Percentiles rank a stretch among this genome's conserved stretches.
These are phyloP conservation scores for Lepidostoma basale DNA, from an alignment of 1,140 invertebrate genomes.

Conservation along the genomic window DNA sequence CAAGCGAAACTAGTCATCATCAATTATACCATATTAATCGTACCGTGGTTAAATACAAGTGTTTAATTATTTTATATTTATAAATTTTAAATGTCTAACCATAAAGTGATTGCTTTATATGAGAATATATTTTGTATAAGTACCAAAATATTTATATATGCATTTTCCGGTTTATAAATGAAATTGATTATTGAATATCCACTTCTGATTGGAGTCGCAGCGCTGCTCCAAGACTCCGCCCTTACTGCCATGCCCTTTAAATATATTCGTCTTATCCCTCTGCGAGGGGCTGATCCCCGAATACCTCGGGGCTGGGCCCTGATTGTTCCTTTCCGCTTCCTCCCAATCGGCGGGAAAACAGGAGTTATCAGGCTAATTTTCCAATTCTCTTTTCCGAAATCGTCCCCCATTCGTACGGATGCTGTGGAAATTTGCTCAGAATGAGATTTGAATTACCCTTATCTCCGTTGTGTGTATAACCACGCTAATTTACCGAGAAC, in stretches of 20 bases:
- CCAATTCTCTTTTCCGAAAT: constrained; percentile 45
- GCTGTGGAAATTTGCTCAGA: constrained; percentile 41
- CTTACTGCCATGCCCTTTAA: constrained; percentile 1
- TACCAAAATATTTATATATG: too few relatives aligned
- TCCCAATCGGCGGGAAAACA: not conserved
- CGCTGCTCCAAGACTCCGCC: not conserved
- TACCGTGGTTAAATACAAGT: too few relatives aligned
- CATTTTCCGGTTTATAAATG: not conserved
- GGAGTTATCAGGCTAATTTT: constrained; percentile 45
- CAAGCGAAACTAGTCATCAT: too few relatives aligned
- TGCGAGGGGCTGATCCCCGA: not conserved
- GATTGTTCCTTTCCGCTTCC: constrained; percentile 27
- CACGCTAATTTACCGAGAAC: constrained; percentile 35
- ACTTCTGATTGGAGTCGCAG: not conserved
- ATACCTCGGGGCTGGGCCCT: constrained; percentile 3
- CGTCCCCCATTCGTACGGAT: constrained; percentile 28
- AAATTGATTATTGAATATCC: not conserved
- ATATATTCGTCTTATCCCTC: constrained; percentile 7
- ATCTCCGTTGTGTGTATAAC: constrained; percentile 21
- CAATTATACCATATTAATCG: too few relatives aligned
- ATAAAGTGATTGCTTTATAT: too few relatives aligned
- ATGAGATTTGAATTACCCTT: constrained; percentile 44
- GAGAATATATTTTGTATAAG: too few relatives aligned
- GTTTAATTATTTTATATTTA: too few relatives aligned
- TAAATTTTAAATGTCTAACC: too few relatives aligned